Evolutionary conservation across 2,888 invertebrate genomes (phyloP).

Genomic region (Catocala sponsa): DNA sequence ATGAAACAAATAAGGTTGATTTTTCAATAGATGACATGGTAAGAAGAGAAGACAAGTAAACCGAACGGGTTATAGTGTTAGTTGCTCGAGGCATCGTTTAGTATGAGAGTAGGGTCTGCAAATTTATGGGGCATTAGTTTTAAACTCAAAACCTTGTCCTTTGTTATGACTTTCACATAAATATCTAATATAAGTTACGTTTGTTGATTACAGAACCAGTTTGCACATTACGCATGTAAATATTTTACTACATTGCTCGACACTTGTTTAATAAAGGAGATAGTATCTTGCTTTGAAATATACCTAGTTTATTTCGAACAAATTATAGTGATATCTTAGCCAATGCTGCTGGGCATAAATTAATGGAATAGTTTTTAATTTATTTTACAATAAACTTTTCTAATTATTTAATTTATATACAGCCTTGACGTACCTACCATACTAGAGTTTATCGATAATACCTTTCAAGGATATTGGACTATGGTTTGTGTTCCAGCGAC

Average conservation of each 20-base stretch:
- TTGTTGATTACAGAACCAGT: constrained; percentile 43
- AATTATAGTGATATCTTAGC: neutral
- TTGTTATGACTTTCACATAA: constrained; percentile 65
- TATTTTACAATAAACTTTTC: too few relatives aligned
- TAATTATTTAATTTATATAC: too few relatives aligned
- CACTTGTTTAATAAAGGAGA: constrained; percentile 9
- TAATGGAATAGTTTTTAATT: too few relatives aligned
- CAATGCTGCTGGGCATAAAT: too few relatives aligned
- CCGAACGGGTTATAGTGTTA: constrained; percentile 59
- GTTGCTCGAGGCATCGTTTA: constrained; percentile 68
- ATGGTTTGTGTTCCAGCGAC: too few relatives aligned
- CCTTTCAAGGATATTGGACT: too few relatives aligned
- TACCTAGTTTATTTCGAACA: neutral
- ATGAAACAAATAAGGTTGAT: constrained; percentile 47
- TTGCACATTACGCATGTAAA: constrained; percentile 35
- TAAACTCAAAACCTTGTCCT: constrained; percentile 62
- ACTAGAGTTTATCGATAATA: too few relatives aligned
- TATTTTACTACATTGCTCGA: constrained; percentile 3
- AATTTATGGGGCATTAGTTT: constrained; percentile 70
- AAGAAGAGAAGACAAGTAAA: constrained; percentile 58
- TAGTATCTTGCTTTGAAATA: neutral
- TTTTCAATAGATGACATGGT: constrained; percentile 29
- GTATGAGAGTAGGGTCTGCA: constrained; percentile 58
- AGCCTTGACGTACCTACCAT: too few relatives aligned
- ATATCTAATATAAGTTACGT: constrained; percentile 56